Evolutionary conservation across 2,797 vertebrate genomes (phyloP).

Genomic region (Helicolenus hilgendorfi): DNA sequence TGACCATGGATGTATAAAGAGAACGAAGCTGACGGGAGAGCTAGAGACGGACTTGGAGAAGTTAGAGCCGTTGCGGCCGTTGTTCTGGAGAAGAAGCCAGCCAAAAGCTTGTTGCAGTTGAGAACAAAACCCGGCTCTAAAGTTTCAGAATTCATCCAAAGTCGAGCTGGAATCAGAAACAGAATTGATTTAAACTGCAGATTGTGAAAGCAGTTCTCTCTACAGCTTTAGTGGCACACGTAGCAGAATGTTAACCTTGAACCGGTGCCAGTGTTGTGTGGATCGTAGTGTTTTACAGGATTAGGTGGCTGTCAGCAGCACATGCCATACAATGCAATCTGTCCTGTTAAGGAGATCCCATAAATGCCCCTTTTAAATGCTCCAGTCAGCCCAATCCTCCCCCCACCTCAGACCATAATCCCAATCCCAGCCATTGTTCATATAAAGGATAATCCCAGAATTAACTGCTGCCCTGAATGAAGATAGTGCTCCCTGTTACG

Average conservation of each 20-base stretch:
- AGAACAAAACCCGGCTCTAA: too few relatives aligned
- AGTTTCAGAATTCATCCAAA: neutral
- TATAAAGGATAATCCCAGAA: conserved; percentile 58
- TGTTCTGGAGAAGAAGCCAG: neutral
- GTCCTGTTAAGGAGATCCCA: conserved; percentile 46
- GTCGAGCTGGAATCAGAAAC: neutral
- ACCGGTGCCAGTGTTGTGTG: neutral
- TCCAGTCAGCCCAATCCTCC: conserved; percentile 5
- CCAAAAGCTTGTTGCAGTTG: neutral
- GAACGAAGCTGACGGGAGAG: too few relatives aligned
- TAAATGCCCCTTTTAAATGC: conserved; percentile 49
- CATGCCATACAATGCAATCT: conserved; percentile 55
- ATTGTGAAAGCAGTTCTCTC: neutral
- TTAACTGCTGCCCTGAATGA: conserved; percentile 45
- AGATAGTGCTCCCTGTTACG: neutral
- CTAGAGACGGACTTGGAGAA: too few relatives aligned
- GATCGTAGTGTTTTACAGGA: conserved; percentile 19
- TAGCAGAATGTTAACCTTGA: neutral
- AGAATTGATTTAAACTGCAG: too few relatives aligned
- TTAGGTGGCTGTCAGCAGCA: conserved; percentile 42
- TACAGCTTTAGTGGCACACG: neutral
- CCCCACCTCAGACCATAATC: conserved; percentile 47
- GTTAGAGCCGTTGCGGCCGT: neutral
- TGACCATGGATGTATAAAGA: too few relatives aligned
- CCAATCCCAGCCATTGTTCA: conserved; percentile 66